Conservation (phyloP, 2,113 vertebrate genomes). For the Ophiodon elongatus region DNA sequence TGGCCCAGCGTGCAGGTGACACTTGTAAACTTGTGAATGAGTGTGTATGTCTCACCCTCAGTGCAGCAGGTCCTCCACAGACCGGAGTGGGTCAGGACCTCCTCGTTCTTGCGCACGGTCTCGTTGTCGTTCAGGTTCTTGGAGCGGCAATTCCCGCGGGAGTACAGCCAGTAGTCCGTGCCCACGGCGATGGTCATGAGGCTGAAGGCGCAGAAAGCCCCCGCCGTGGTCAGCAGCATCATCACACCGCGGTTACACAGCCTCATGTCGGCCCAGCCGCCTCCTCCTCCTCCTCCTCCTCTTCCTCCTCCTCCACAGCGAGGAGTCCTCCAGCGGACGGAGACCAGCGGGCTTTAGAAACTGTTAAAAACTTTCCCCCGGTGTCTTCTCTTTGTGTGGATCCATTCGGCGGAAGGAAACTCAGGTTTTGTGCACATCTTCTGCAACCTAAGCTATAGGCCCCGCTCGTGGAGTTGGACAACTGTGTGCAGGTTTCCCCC, state of each 20-base stretch:
- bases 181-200: slow-evolving; percentile 99
- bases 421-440: slow-evolving; percentile 13
- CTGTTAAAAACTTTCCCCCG: slow-evolving; percentile 23
- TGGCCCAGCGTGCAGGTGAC: not conserved
- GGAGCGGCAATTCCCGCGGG: slow-evolving; percentile 93
- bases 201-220: slow-evolving; percentile 97
- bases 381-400: slow-evolving; percentile 22
- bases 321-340: not conserved
- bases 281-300: slow-evolving; percentile 8
- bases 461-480: not conserved
- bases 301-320: slow-evolving; percentile 18
- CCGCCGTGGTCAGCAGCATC: slow-evolving; percentile 96
- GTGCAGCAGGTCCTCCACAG: slow-evolving; percentile 98
- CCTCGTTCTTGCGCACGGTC: slow-evolving; percentile 95
- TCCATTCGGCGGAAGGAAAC: slow-evolving; percentile 25
- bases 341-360: slow-evolving; percentile 10
- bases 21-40: not conserved
- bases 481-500: not conserved
- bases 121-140: slow-evolving; percentile 93
- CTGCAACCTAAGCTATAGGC: not conserved
- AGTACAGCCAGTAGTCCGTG: slow-evolving; percentile 98
- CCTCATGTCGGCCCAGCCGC: slow-evolving; percentile 87
- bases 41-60: slow-evolving; percentile 85
- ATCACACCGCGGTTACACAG: slow-evolving; percentile 93
- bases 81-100: slow-evolving; percentile 97